Base-by-base conservation (phyloP, 2,797 vertebrate genomes). In the Chelon labrosus region DNA sequence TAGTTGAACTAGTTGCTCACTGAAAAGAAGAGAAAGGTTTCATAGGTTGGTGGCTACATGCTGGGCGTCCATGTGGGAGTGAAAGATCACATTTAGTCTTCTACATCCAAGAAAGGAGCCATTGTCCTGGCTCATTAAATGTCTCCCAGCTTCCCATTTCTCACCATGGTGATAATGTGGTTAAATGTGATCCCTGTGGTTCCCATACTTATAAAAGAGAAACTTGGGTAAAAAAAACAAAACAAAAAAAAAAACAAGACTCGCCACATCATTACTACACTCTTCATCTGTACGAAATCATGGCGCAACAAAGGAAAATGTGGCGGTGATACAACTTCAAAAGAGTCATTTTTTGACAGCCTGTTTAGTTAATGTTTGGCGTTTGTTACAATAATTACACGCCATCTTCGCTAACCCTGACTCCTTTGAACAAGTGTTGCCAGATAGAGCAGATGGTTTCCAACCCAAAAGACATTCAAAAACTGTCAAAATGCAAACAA, bases 111-210 rank as follows among this genome's bases (percentile, higher is more conserved):
- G 76, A 82, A 85, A 84, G 73, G 69, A 75, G 37, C 60, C 62
- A 68, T 88, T 89, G 74, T 87, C 47, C 69, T 8, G 6, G 19
- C n/a, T 42, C 38, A 39, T 14, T 10, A 75, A 61, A 84, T 70
- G 51, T 77, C 78, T 51, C 56, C 17, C 38, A 42, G 70, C 62
- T 64, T 67, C 64, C 27, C 10, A 41, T 70, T 68, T 77, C 50
- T 84, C 75, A 86, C 83, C 74, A 80, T 87, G 80, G 85, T 69
- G 83, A 90, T 80, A 83, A 85, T 80, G 72, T 56, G 52, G 70
- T 76, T 82, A 72, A 65, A 81, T 38, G 44, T 61, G 70, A 51
- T 70, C 73, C 70, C 41, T 55, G 63, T 16, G 41, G 46, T 27
- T 64, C 66, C 67, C 19, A 38, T 22, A 4, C 49, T 81, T 56